Evolutionary conservation across 2,888 invertebrate species (phyloP), one percentile per base, ranked within the genome.

Genomic region (Drosophila mercatorum): DNA sequence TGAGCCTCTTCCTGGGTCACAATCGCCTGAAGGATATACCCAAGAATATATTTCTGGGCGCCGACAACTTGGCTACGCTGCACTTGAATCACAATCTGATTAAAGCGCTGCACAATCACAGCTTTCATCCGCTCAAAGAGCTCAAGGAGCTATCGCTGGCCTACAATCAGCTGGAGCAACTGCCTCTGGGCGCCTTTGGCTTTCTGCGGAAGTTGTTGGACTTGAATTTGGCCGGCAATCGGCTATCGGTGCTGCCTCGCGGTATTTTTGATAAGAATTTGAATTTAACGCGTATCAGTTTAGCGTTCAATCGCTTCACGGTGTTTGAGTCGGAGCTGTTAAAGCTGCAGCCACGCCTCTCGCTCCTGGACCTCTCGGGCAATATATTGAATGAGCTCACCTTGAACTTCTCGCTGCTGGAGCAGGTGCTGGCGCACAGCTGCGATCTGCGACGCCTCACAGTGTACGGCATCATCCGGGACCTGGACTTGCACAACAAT

Each of bases 1-100:
- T 92, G 90, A 87, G 88, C 36, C 68, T 92, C 22, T 90, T 84
- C 58, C 57, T 92, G 71, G 91, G 90, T 1, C 80, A 90, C 65
- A 92, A 92, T 79, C 84, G 83, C 1, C 58, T 92, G 22, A 83
- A 74, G 52, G 92, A 92, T 56, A 91, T 92, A 61, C 92, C 92
- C 14, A 92, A 90, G 68, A 92, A 92, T 43, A 92, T 92, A 43
- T 92, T 92, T 53, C 71, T 92, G 7, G 92, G 92, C 6, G 92
- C 92, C 0, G 92, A 92, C 44, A 92, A 92, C 68, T 72, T 92
- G 38, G 91, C 92, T 47, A 88, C 88, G 0, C 66, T 92, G 34
- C 81, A 88, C 26, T 58, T 92, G 71, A 73, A 90, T 22, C 69
- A 84, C 17, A 92, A 92, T 77, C 87, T 86, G 36, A 63, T 92